A percentile compares a stretch with the other conserved stretches of the same genome.
These are phyloP conservation scores for Catocala nupta DNA, from an alignment of 2,888 invertebrate species.

Conservation along the genomic window DNA sequence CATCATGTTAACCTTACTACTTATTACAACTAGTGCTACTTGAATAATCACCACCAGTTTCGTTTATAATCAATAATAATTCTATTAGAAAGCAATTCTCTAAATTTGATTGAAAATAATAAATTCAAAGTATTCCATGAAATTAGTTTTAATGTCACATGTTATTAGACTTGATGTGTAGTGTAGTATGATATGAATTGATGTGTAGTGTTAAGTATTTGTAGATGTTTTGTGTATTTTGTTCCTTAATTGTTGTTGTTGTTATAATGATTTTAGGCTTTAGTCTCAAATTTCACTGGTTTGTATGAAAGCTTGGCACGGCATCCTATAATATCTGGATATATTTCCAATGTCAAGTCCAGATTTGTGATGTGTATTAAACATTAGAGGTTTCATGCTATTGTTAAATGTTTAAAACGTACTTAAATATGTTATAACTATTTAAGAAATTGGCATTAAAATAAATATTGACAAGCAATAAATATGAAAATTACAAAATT, in stretches of 20 bases:
- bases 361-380: no score
- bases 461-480: no score
- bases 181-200: background rate
- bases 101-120: background rate
- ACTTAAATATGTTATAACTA: conserved; percentile 2
- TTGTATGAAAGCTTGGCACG: no score
- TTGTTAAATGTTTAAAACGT: background rate
- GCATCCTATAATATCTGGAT: no score
- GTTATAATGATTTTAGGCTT: background rate
- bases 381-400: background rate
- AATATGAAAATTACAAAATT: background rate
- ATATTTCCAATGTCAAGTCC: no score
- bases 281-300: no score
- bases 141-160: background rate
- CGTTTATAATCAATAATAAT: no score
- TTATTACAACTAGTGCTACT: no score
- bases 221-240: background rate
- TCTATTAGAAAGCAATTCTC: no score
- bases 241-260: background rate
- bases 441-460: background rate
- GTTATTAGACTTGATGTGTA: background rate
- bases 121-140: background rate
- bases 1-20: no score
- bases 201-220: conserved; percentile 1
- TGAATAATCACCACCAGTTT: no score